Base-by-base conservation (phyloP, 1,140 invertebrate genomes). In the Papilio xuthus region DNA sequence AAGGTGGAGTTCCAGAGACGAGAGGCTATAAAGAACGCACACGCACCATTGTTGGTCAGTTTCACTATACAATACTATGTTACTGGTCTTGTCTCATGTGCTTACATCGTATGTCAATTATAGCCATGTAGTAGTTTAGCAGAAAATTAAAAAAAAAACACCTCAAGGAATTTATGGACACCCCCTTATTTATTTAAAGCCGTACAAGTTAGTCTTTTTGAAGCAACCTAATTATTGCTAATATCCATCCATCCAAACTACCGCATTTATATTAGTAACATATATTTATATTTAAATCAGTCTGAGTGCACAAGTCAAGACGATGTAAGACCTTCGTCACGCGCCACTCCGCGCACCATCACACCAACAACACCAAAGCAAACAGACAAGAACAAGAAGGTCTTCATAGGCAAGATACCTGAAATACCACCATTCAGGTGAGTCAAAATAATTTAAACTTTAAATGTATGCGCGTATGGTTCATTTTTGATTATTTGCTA, bases 1-100 rank as follows among this genome's bases (percentile, higher is more conserved):
- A 97, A 97, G 80, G 96, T 97, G 3, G 97, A 98, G 92, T 97
- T 97, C 92, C 95, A 97, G 76, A 91, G 97, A 56, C 85, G 94
- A 20, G 94, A 94, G 77, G 94, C 94, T 2, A 92, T 94, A 32
- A 94, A 93, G 37, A 92, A 92, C 63, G 86, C 92, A 6, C 90
- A 92, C 47, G 92, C 91, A 2, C 92, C 92, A 1, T 73, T 93
- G 8, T 79, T 93, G 88, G 91, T 93, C 15, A 80, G 71, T 80
- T 18, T 23, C 18, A 23, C 32, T 37, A 76, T 76, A 60, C 15
- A n/a, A n/a, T n/a, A n/a, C n/a, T n/a, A n/a, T n/a, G n/a, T n/a
- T n/a, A n/a, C n/a, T n/a, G n/a, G n/a, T n/a, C n/a, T n/a, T n/a
- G n/a, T n/a, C n/a, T n/a, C n/a, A n/a, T n/a, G n/a, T n/a, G n/a